Base-by-base conservation (phyloP, 2,888 invertebrate species). In the Trachelus iudaicus region DNA sequence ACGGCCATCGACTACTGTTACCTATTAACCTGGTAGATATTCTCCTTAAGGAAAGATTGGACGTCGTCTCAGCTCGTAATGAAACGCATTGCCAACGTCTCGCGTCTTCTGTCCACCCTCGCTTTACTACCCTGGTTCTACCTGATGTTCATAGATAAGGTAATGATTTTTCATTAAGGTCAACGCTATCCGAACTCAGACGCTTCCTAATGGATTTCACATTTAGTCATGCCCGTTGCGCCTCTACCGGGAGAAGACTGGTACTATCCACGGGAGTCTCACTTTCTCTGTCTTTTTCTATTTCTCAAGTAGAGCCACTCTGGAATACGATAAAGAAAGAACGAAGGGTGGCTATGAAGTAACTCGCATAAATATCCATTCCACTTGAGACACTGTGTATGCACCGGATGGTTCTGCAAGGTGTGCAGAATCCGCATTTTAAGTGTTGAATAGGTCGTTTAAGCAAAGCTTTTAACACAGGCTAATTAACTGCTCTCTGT, bases 381-480 rank as follows among this genome's bases (percentile, higher is more conserved):
- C 69, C 40, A 69, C 73, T 74, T 33, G 34, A 34, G 23, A 34
- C 71, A n/a, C 23, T 71, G 76, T 35, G 76, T 73, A 69, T 76
- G 33, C 75, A 76, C 75, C n/a, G 56, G 23, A 56, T 56, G 56
- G 56, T 56, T 56, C 56, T 23, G 56, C 37, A 37, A 13, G 56
- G 56, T 56, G 56, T 23, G 56, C 56, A 75, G 80, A 84, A 82
- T 82, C 85, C 83, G 79, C 78, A 71, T 77, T 73, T 82, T 82
- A 82, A 83, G 80, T 79, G 81, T 75, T 85, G 85, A 87, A 86
- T 84, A 84, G 85, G 83, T 84, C 84, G 83, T 87, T 87, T 83
- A 86, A 84, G 82, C 81, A 76, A 82, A 86, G 84, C 87, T 86
- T 87, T 87, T 85, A 87, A 87, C 84, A 85, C 82, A 75, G 76